phyloP scores from a whole-genome alignment of 1,140 invertebrate species.

The Psilanteris sp. region DNA sequence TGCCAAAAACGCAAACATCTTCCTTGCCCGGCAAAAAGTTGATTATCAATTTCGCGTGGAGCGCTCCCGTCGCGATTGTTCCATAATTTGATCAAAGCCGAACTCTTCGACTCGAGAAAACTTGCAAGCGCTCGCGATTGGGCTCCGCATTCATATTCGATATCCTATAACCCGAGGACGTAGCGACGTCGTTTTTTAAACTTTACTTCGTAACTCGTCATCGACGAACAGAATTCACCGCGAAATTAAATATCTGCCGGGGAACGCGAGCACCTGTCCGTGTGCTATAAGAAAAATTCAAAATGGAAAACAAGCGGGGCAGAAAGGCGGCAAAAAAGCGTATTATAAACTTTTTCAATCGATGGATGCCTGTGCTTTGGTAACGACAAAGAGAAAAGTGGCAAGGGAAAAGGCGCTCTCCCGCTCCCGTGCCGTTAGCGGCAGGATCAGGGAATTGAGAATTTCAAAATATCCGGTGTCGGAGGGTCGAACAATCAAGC shows the following conservation, averaged over 20 bases:
- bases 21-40: too few relatives aligned
- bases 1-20: too few relatives aligned
- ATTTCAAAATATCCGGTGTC: conserved; percentile 67
- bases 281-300: conserved; percentile 68
- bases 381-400: conserved; percentile 55
- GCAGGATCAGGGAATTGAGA: conserved; percentile 60
- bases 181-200: conserved; percentile 62
- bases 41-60: conserved; percentile 20
- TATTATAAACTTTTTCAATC: conserved; percentile 79
- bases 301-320: conserved; percentile 72
- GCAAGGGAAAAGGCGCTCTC: conserved; percentile 28
- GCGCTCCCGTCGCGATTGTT: conserved; percentile 24
- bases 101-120: conserved; percentile 25
- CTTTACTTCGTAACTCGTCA: conserved; percentile 66
- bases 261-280: conserved; percentile 53
- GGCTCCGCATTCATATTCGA: conserved; percentile 66
- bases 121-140: conserved; percentile 47
- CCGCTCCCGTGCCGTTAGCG: conserved; percentile 10
- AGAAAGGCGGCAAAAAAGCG: conserved; percentile 61
- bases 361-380: conserved; percentile 69
- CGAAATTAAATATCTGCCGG: conserved; percentile 76
- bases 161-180: conserved; percentile 68
- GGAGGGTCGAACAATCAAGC: conserved; percentile 64
- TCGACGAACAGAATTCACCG: conserved; percentile 61
- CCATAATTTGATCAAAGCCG: conserved; percentile 39